Percentiles rank a stretch among this genome's conserved stretches.
These are phyloP conservation scores for Onychorhynchus coronatus DNA, from an alignment of 2,113 vertebrate genomes.

Conservation along the genomic window DNA sequence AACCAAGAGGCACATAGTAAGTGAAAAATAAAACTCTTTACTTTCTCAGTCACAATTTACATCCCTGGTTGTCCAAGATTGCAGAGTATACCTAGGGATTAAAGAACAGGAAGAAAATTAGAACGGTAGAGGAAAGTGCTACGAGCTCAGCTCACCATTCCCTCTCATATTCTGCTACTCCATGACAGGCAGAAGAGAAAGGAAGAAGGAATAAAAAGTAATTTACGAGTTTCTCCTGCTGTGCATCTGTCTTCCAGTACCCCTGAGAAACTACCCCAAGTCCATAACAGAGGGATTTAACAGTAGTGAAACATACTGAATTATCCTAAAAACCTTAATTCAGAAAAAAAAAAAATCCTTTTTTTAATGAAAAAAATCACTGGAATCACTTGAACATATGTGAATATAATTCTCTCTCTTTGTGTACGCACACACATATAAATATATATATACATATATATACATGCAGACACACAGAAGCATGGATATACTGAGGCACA, in stretches of 20 bases:
- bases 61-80: neutral
- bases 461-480: neutral
- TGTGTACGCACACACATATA: neutral
- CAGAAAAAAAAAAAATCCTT: neutral
- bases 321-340: neutral
- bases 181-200: neutral
- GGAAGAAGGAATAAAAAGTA: neutral
- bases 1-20: neutral
- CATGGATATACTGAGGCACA: neutral
- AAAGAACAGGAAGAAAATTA: neutral
- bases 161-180: neutral
- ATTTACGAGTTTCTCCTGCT: neutral
- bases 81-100: neutral
- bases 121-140: neutral
- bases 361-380: too few species aligned
- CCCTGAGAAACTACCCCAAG: neutral
- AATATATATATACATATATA: fast-evolving
- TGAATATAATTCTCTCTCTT: neutral
- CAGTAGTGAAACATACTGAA: neutral
- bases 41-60: neutral
- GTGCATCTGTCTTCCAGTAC: neutral
- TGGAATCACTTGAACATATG: neutral
- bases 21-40: neutral
- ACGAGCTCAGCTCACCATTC: neutral
- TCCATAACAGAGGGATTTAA: neutral